A percentile compares a stretch with the other conserved stretches of the same genome.
These are phyloP conservation scores for Pipistrellus nathusii DNA, from an alignment of 2,797 vertebrate species.

Conservation along the genomic window DNA sequence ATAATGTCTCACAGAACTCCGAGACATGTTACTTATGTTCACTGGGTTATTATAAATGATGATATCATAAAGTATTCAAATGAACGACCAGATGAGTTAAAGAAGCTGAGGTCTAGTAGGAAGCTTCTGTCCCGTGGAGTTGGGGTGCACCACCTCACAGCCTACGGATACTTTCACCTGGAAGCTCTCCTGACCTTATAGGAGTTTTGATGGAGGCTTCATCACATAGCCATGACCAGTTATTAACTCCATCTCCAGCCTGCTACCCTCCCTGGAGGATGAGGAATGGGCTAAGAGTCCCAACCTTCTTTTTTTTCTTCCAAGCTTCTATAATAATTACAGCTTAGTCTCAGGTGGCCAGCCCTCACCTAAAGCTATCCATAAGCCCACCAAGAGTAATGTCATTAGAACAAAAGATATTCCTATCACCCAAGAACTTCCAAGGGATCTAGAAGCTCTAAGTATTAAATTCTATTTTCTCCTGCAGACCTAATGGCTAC, in stretches of 20 bases:
- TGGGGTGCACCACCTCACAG: neutral
- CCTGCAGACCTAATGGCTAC: neutral
- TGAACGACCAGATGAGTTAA: neutral
- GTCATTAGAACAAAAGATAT: neutral
- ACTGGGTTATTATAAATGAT: neutral
- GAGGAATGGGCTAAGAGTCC: neutral
- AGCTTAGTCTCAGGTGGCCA: neutral
- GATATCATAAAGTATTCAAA: neutral
- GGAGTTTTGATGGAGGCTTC: neutral
- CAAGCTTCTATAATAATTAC: neutral
- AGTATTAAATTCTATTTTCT: conserved; percentile 46
- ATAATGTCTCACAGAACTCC: neutral
- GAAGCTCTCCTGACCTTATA: neutral
- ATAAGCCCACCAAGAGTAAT: neutral
- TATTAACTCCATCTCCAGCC: neutral
- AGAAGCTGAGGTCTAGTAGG: neutral
- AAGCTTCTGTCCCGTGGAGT: neutral
- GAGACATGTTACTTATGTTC: neutral
- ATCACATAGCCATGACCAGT: neutral
- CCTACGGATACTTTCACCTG: neutral
- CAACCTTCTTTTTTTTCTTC: neutral
- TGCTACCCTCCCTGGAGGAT: neutral
- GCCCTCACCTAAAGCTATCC: neutral
- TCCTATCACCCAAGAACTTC: neutral
- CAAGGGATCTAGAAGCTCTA: neutral